Percentiles rank a stretch among this genome's conserved stretches.
These are phyloP conservation scores for Hyperoplus lanceolatus DNA, from an alignment of 2,797 vertebrate species.

Conservation along the genomic window DNA sequence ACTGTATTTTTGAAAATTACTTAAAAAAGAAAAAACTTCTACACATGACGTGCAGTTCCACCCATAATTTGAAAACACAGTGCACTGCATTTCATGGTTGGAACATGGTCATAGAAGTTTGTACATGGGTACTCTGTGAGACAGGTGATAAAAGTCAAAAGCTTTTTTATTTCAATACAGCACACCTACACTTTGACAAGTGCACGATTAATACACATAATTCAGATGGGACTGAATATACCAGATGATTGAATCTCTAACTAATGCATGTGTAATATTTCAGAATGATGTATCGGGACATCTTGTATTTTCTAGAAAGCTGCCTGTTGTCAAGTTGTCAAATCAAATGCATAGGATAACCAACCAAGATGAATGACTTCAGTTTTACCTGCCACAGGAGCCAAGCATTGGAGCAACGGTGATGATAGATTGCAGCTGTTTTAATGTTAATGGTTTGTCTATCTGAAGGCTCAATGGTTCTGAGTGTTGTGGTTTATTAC, in stretches of 20 bases:
- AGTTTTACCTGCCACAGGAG: slow-evolving; percentile 39
- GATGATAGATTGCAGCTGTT: slow-evolving; percentile 8
- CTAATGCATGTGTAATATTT: slow-evolving; percentile 54
- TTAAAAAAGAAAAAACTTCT: too few species aligned
- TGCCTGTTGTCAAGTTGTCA: slow-evolving; percentile 23
- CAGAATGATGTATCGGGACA: slow-evolving; percentile 5
- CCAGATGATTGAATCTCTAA: slow-evolving; percentile 16
- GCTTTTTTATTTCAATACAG: neutral
- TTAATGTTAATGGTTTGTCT: slow-evolving; percentile 9
- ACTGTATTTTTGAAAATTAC: too few species aligned
- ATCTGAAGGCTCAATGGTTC: slow-evolving; percentile 2
- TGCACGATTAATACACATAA: slow-evolving; percentile 26
- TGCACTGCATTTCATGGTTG: slow-evolving; percentile 10
- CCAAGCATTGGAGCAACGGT: slow-evolving; percentile 32
- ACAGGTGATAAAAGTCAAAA: neutral
- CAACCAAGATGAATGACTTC: slow-evolving; percentile 13
- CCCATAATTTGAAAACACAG: slow-evolving; percentile 22
- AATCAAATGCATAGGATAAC: slow-evolving; percentile 29
- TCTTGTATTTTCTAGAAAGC: slow-evolving; percentile 17
- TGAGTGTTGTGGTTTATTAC: slow-evolving; percentile 10
- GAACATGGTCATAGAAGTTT: neutral
- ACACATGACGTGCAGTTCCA: slow-evolving; percentile 3
- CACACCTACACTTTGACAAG: slow-evolving; percentile 43
- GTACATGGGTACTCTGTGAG: neutral
- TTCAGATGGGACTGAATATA: slow-evolving; percentile 19